A percentile compares a stretch with the other conserved stretches of the same genome.
Evolutionary conservation across 2,888 invertebrate species (phyloP).

Genomic region (Drosophila longiperda): DNA sequence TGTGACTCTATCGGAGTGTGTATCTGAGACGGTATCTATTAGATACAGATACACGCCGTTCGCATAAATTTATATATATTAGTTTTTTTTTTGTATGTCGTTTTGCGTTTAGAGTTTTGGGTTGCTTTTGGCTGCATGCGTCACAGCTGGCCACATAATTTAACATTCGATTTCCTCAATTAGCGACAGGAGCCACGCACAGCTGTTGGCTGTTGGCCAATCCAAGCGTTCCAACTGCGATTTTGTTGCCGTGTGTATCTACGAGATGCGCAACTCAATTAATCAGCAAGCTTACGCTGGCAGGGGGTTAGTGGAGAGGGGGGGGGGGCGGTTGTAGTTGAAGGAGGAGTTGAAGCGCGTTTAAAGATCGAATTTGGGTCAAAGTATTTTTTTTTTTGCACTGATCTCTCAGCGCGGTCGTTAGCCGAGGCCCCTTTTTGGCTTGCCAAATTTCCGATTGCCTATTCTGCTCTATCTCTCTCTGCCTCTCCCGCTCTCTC

Average conservation of each 20-base stretch:
- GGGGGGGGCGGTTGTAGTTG: neutral
- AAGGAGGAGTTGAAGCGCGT: conserved; percentile 41
- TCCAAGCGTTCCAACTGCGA: conserved; percentile 1
- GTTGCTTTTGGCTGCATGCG: conserved; percentile 54
- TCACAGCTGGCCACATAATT: conserved; percentile 71
- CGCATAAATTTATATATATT: conserved; percentile 43
- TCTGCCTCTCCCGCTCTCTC: neutral
- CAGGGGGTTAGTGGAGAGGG: neutral
- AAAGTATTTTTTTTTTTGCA: conserved; percentile 57
- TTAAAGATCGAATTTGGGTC: conserved; percentile 76
- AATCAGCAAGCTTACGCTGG: conserved; percentile 56
- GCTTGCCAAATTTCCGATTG: neutral
- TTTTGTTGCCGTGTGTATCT: conserved; percentile 35
- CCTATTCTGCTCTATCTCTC: neutral
- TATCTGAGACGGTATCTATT: conserved; percentile 39
- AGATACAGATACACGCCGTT: conserved; percentile 56
- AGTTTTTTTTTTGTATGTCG: conserved; percentile 10
- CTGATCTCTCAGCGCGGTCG: conserved; percentile 52
- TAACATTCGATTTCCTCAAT: conserved; percentile 81
- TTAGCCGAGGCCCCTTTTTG: conserved; percentile 55
- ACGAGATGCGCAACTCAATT: conserved; percentile 73
- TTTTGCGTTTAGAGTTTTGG: neutral
- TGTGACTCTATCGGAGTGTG: conserved; percentile 38
- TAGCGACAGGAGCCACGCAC: conserved; percentile 71
- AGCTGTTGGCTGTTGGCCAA: conserved; percentile 28